A percentile compares a stretch with the other conserved stretches of the same genome.
Evolutionary conservation across 1,140 invertebrate genomes (phyloP).

Genomic region (Mamestra configurata): DNA sequence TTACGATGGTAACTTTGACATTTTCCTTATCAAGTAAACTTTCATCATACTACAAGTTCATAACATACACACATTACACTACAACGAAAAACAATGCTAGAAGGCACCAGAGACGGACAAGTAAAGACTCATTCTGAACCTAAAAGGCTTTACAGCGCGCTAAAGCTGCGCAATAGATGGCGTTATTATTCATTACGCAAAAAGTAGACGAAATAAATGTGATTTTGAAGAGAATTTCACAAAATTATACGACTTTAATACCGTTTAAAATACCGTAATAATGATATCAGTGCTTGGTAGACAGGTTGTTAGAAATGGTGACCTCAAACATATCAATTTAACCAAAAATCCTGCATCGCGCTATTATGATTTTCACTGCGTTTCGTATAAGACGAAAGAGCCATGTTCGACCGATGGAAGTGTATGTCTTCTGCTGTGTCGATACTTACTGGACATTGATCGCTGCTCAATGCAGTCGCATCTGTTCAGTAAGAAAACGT

Average conservation of each 20-base stretch:
- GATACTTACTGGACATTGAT: slow-evolving; percentile 75
- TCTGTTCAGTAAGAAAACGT: slow-evolving; percentile 61
- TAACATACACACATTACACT: not conserved
- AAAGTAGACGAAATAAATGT: not conserved
- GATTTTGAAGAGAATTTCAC: not conserved
- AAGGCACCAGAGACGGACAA: not conserved
- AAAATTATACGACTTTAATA: not conserved
- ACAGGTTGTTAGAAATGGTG: not conserved
- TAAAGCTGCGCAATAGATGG: slow-evolving; percentile 34
- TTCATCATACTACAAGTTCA: no score
- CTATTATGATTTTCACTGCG: slow-evolving; percentile 11
- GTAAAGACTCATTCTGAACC: not conserved
- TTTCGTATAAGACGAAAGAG: slow-evolving; percentile 4
- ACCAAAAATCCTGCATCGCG: slow-evolving; percentile 18
- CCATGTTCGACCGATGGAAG: slow-evolving; percentile 20
- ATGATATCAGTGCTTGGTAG: not conserved
- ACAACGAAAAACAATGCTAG: not conserved
- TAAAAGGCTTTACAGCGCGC: not conserved
- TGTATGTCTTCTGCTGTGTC: slow-evolving; percentile 65
- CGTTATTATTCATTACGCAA: slow-evolving; percentile 2
- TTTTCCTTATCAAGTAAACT: no score
- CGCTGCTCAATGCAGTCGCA: slow-evolving; percentile 60
- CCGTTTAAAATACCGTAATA: not conserved
- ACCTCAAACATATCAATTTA: not conserved
- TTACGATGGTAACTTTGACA: not conserved